Conservation (phyloP, 2,797 vertebrate genomes). For the Harpagifer antarcticus region DNA sequence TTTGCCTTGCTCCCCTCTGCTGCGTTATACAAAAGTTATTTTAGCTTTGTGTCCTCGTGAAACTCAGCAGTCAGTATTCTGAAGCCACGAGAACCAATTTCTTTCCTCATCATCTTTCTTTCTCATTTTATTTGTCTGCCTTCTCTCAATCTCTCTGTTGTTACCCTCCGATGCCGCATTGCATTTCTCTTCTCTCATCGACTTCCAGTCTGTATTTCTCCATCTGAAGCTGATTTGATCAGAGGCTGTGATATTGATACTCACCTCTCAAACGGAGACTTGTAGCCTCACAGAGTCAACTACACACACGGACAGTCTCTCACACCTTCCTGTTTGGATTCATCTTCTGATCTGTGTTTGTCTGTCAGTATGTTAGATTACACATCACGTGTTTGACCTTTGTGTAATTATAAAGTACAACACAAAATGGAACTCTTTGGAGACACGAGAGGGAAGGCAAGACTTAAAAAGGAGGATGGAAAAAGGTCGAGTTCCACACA, state of each 20-base stretch:
- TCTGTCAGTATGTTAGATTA: conserved; percentile 4
- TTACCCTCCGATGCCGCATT: background rate
- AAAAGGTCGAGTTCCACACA: conserved; percentile 37
- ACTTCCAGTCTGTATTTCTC: conserved; percentile 12
- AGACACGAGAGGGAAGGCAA: conserved; percentile 29
- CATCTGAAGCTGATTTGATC: conserved; percentile 40
- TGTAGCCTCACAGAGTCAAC: background rate
- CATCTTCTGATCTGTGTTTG: conserved; percentile 12
- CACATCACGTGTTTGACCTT: conserved; percentile 27
- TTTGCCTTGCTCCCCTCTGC: background rate
- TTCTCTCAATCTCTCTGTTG: background rate
- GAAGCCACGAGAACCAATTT: conserved; percentile 30
- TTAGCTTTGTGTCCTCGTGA: conserved; percentile 8
- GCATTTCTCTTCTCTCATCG: background rate
- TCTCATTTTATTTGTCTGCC: conserved; percentile 22
- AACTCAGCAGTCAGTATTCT: conserved; percentile 31
- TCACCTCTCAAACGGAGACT: conserved; percentile 8
- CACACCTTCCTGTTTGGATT: conserved; percentile 8
- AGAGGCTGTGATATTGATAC: conserved; percentile 21
- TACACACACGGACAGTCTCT: background rate
- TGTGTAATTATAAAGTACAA: conserved; percentile 14
- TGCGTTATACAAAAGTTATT: background rate
- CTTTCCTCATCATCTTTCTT: background rate
- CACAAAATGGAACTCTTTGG: background rate
- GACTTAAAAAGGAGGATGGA: conserved; percentile 13